Conservation (phyloP, 30 jellyfish, hydroid and myxozoan genomes). For the Aurelia aurita complex sp. Pacific region DNA sequence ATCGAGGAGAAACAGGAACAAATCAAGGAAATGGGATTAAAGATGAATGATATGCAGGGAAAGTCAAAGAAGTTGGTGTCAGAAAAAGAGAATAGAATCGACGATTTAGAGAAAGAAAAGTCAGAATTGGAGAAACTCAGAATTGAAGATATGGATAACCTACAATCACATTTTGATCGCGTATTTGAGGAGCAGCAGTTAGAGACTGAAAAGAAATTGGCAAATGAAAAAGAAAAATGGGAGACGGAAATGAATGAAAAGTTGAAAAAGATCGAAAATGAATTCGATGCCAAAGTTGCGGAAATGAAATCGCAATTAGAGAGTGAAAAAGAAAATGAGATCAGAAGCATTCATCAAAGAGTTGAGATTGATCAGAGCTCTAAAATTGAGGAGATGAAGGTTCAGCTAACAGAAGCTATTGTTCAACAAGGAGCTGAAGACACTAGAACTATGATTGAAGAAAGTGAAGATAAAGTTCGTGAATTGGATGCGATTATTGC, state of each 20-base stretch:
- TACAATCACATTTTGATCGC: slow-evolving; percentile 60
- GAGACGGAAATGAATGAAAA: slow-evolving; percentile 40
- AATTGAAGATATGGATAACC: slow-evolving; percentile 43
- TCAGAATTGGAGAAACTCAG: slow-evolving; percentile 2
- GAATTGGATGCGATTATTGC: slow-evolving; percentile 6
- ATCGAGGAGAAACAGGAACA: slow-evolving; percentile 68
- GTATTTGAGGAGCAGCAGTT: slow-evolving; percentile 35
- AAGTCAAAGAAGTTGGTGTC: neutral
- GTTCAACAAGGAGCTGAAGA: slow-evolving; percentile 22
- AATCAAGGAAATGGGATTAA: neutral
- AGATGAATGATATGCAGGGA: slow-evolving; percentile 19
- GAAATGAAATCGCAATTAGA: slow-evolving; percentile 10
- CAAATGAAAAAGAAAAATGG: slow-evolving; percentile 33
- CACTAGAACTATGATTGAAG: neutral
- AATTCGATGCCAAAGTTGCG: slow-evolving; percentile 4
- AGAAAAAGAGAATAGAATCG: slow-evolving; percentile 65
- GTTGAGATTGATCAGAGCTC: slow-evolving; percentile 14
- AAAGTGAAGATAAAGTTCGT: slow-evolving; percentile 9
- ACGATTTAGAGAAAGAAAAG: slow-evolving; percentile 42
- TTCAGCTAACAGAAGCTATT: slow-evolving; percentile 22
- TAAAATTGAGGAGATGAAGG: slow-evolving; percentile 16
- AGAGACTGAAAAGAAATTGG: slow-evolving; percentile 43
- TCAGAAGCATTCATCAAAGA: neutral
- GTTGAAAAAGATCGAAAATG: neutral
- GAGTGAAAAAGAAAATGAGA: neutral